Percentiles rank a stretch among this genome's conserved stretches.
phyloP scores from a whole-genome alignment of 2,888 invertebrate species.

The Drosophila anomelani region DNA sequence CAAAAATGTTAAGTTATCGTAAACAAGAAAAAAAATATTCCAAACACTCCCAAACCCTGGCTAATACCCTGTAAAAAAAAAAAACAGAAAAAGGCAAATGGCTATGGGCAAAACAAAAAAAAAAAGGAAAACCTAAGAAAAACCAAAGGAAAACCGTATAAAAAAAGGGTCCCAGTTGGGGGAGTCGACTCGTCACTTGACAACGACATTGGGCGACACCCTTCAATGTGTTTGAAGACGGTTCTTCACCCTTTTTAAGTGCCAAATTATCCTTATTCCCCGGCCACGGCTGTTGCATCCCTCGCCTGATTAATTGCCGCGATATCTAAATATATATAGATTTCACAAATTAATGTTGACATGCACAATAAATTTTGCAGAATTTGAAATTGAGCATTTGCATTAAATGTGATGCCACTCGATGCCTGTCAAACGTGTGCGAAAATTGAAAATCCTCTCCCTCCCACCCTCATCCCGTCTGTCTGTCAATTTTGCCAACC shows the following conservation, averaged over 20 bases:
- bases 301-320: constrained; percentile 72
- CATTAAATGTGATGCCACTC: constrained; percentile 66
- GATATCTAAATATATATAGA: constrained; percentile 42
- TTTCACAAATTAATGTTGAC: constrained; percentile 72
- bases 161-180: constrained; percentile 24
- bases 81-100: not conserved
- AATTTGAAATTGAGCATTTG: constrained; percentile 72
- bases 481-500: not conserved
- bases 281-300: constrained; percentile 52
- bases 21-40: too few species aligned
- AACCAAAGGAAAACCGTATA: not conserved
- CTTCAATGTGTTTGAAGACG: constrained; percentile 62
- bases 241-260: constrained; percentile 75
- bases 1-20: too few species aligned
- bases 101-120: not conserved
- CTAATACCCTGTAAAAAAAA: not conserved
- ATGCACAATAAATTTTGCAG: constrained; percentile 74
- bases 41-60: not conserved
- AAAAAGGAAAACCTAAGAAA: not conserved
- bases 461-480: constrained; percentile 7
- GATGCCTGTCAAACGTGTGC: constrained; percentile 62
- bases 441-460: constrained; percentile 62
- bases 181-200: constrained; percentile 60
- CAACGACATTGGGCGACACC: constrained; percentile 54
- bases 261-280: constrained; percentile 67